Percentiles rank a stretch among this genome's conserved stretches.
These are phyloP conservation scores for Antechinus flavipes DNA, from an alignment of 2,113 vertebrate species.

Conservation along the genomic window DNA sequence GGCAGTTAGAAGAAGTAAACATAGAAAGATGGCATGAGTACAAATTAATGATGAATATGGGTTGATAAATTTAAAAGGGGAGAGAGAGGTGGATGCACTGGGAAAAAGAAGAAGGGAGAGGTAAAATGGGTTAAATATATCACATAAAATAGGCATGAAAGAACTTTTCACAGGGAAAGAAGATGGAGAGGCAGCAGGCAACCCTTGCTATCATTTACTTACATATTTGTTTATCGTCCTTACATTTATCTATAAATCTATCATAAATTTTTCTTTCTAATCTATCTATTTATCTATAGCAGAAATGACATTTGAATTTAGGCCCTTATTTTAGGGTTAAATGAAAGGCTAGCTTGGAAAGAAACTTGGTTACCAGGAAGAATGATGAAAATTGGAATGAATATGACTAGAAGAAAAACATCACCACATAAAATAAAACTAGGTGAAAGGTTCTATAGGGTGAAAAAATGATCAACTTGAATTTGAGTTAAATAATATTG, in stretches of 20 bases:
- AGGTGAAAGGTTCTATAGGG: background rate
- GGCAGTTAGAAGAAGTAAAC: too few relatives aligned
- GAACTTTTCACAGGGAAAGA: too few relatives aligned
- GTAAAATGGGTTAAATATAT: background rate
- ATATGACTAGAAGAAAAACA: background rate
- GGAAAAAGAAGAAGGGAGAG: background rate
- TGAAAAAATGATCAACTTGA: background rate
- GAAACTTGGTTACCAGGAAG: background rate
- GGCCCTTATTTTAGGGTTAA: background rate
- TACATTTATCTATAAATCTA: background rate
- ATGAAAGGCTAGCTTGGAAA: background rate
- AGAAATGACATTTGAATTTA: background rate
- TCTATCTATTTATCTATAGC: background rate
- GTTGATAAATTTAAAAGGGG: background rate
- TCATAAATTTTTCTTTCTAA: too few relatives aligned
- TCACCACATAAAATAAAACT: background rate
- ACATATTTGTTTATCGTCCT: too few relatives aligned
- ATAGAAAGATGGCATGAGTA: background rate
- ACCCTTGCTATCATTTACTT: background rate
- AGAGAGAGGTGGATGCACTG: background rate
- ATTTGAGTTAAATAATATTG: background rate
- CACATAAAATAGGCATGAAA: background rate
- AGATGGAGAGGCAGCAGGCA: background rate
- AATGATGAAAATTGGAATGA: background rate
- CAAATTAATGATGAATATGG: background rate